Evolutionary conservation across 2,113 vertebrate species (phyloP), one percentile per base, ranked within the genome.

Genomic region (Vimba vimba): DNA sequence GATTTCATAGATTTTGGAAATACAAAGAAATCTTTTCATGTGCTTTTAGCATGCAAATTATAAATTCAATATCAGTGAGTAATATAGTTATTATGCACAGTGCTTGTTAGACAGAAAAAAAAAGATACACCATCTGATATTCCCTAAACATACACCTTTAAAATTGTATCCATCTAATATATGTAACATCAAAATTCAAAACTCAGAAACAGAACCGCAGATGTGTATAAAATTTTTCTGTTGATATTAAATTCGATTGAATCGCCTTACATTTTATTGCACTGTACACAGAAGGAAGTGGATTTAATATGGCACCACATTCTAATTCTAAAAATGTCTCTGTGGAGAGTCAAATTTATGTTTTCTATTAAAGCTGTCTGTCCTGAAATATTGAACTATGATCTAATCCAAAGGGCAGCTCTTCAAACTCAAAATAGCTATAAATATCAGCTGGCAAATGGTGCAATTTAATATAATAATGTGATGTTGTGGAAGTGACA

Each of bases 321-420:
- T 50, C 43, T 47, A n/a, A 45, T 74, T 47, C 39, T 47, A 43
- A 47, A 47, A 47, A 47, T 75, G n/a, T 75, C 71, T 75, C 12
- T 75, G 43, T 47, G 71, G 71, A 75, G 43, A 47, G 23, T 47
- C 23, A 74, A 6, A 75, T 47, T 75, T 8, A 75, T 75, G 43
- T 75, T 75, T 74, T 75, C 1, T 50, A 50, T 75, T 75, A 75
- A 47, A 47, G 11, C n/a, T 75, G 68, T 71, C 68, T 43, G 21
- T 43, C 36, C 10, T 23, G 71, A 75, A 47, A 50, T 75, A 75
- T 47, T 47, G 11, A 75, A 75, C 43, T 71, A 75, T 74, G 71
- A 47, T 75, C 43, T 75, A 75, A 75, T 75, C 43, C 23, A 75
- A 50, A 75, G 71, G 43, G 43, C 71, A 75, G 43, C 43, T 4